Evolutionary conservation across 2,888 invertebrate species (phyloP).

Genomic region (Ormyrus labotus): DNA sequence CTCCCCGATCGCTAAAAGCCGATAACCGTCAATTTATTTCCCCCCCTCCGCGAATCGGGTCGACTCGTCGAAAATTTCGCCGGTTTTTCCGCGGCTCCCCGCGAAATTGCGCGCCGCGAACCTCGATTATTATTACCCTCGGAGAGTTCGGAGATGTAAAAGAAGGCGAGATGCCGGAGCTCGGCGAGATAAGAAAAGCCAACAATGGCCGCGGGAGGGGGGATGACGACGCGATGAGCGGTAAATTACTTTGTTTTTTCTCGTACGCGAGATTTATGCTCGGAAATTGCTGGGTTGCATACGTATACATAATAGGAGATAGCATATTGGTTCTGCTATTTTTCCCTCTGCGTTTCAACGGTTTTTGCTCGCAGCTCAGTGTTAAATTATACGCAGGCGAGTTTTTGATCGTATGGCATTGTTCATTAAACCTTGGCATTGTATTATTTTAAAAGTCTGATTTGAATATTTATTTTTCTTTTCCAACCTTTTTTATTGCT

Average conservation of each 20-base stretch:
- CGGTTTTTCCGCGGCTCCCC: too few relatives aligned
- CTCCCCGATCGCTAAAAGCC: too few relatives aligned
- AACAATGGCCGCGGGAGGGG: conserved; percentile 30
- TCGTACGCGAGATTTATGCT: conserved; percentile 9
- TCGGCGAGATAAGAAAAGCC: conserved; percentile 44
- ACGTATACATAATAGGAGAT: conserved; percentile 2
- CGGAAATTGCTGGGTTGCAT: conserved; percentile 2
- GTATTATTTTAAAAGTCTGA: too few relatives aligned
- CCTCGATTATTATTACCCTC: conserved; percentile 20
- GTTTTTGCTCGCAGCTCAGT: neutral
- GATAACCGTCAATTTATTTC: too few relatives aligned
- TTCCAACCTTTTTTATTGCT: too few relatives aligned
- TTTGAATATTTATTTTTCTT: too few relatives aligned
- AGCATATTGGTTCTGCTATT: neutral
- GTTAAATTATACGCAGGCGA: too few relatives aligned
- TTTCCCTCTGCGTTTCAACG: neutral
- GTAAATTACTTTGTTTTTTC: conserved; percentile 41
- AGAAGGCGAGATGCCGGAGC: conserved; percentile 25
- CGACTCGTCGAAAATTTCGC: too few relatives aligned
- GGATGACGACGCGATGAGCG: conserved; percentile 38
- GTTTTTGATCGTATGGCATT: too few relatives aligned
- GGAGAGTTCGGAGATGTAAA: conserved; percentile 29
- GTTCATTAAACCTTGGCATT: too few relatives aligned
- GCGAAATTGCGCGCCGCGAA: neutral
- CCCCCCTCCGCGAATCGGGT: too few relatives aligned